A percentile compares a stretch with the other conserved stretches of the same genome.
These are phyloP conservation scores for Ctenopoma kingsleyae DNA, from an alignment of 2,797 vertebrate species.

Conservation along the genomic window DNA sequence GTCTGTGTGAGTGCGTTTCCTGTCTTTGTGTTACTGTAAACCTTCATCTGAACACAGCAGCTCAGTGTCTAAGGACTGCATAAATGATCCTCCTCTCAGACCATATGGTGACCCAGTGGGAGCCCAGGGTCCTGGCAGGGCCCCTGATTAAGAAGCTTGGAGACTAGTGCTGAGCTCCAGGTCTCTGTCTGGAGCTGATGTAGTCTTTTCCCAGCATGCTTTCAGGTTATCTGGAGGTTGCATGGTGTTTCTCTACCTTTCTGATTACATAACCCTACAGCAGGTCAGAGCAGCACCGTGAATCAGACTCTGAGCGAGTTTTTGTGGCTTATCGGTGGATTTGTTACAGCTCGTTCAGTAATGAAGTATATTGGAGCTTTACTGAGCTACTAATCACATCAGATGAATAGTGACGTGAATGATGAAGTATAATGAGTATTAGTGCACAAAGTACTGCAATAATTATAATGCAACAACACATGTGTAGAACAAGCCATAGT, in stretches of 20 bases:
- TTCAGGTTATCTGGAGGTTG: slow-evolving; percentile 1
- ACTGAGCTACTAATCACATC: too few species aligned
- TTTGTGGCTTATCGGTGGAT: too few species aligned
- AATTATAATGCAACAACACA: too few species aligned
- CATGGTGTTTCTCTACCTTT: background rate
- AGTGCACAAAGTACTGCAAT: too few species aligned
- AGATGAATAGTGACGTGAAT: too few species aligned
- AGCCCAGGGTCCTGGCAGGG: background rate
- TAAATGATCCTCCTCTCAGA: background rate
- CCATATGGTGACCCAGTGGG: slow-evolving; percentile 8
- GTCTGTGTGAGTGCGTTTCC: too few species aligned
- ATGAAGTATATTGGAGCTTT: too few species aligned
- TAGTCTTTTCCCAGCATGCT: slow-evolving; percentile 20
- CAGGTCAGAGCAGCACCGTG: background rate
- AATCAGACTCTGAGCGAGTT: too few species aligned
- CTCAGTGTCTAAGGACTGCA: background rate
- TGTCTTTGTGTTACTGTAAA: too few species aligned
- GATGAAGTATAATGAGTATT: too few species aligned
- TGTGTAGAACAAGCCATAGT: too few species aligned
- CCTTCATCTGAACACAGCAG: background rate
- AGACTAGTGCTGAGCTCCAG: background rate
- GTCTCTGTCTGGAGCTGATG: background rate
- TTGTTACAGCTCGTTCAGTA: too few species aligned
- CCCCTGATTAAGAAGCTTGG: background rate
- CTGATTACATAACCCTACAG: slow-evolving; percentile 9